phyloP scores from a whole-genome alignment of 2,888 invertebrate species.

The Ramazzottius varieornatus region DNA sequence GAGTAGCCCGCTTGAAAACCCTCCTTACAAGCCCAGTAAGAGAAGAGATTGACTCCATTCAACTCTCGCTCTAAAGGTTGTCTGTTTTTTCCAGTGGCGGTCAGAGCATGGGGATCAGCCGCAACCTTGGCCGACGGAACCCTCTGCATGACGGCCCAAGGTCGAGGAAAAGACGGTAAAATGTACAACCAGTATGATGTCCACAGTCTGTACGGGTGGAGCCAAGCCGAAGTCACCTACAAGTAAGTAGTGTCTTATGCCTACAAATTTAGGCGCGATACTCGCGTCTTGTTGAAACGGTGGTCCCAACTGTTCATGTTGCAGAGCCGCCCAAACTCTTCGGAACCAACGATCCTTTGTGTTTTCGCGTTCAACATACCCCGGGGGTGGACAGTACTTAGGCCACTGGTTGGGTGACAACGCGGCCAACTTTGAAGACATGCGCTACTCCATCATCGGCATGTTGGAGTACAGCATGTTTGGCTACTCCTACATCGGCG shows the following conservation, averaged over 20 bases:
- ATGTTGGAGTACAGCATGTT: constrained; percentile 23
- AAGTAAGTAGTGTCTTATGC: constrained; percentile 12
- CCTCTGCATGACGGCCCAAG: constrained; percentile 17
- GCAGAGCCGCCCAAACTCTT: constrained; percentile 9
- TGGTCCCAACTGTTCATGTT: neutral
- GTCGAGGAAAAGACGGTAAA: constrained; percentile 10
- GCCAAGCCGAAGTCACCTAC: constrained; percentile 13
- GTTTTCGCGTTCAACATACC: constrained; percentile 18
- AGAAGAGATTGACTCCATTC: too few relatives aligned
- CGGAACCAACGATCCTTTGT: constrained; percentile 15
- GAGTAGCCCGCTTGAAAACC: neutral
- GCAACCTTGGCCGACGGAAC: constrained; percentile 15
- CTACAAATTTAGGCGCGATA: neutral
- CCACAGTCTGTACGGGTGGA: constrained; percentile 19
- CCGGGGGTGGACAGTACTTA: constrained; percentile 15
- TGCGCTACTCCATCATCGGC: constrained; percentile 17
- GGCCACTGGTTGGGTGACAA: constrained; percentile 21
- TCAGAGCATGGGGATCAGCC: constrained; percentile 11
- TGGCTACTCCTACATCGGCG: constrained; percentile 16
- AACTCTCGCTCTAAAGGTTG: too few relatives aligned
- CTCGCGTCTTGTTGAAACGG: neutral
- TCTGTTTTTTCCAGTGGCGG: neutral
- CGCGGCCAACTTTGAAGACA: constrained; percentile 13
- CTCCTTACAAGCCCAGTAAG: neutral
- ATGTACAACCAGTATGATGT: constrained; percentile 15